Conservation (phyloP, 2,797 vertebrate species). For the Sebastes dallii region DNA sequence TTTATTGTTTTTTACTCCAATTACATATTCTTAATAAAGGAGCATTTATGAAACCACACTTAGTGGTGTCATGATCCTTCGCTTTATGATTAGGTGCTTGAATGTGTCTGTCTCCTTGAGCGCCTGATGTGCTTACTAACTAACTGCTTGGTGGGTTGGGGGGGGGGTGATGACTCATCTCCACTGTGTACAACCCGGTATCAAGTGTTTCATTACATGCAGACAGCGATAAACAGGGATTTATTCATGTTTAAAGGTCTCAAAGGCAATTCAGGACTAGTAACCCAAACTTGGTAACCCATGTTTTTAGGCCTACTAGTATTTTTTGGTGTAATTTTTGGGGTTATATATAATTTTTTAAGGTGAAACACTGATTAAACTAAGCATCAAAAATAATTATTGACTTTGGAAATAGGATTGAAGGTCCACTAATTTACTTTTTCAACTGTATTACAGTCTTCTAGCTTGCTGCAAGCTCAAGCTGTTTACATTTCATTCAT, state of each 20-base stretch:
- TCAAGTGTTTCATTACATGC: constrained; percentile 13
- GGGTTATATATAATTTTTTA: too few species aligned
- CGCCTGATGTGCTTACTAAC: constrained; percentile 43
- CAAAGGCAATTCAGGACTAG: background rate
- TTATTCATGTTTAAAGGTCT: background rate
- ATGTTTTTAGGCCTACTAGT: background rate
- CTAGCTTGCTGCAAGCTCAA: background rate
- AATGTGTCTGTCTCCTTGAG: constrained; percentile 15
- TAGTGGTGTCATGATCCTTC: constrained; percentile 31
- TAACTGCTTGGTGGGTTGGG: background rate
- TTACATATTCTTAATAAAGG: constrained; percentile 14
- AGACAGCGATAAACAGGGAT: background rate
- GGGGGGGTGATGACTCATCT: constrained; percentile 49
- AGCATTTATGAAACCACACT: constrained; percentile 35
- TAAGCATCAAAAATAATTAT: background rate
- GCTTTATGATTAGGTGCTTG: constrained; percentile 39
- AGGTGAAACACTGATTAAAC: background rate
- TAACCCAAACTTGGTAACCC: background rate
- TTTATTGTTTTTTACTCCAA: background rate
- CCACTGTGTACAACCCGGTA: constrained; percentile 1
- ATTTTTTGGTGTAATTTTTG: background rate
- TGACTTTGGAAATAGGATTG: background rate
- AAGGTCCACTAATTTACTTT: background rate
- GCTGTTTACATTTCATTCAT: background rate
- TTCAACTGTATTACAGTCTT: background rate